Conservation (phyloP, 2,113 vertebrate genomes). For the Promerops cafer region DNA sequence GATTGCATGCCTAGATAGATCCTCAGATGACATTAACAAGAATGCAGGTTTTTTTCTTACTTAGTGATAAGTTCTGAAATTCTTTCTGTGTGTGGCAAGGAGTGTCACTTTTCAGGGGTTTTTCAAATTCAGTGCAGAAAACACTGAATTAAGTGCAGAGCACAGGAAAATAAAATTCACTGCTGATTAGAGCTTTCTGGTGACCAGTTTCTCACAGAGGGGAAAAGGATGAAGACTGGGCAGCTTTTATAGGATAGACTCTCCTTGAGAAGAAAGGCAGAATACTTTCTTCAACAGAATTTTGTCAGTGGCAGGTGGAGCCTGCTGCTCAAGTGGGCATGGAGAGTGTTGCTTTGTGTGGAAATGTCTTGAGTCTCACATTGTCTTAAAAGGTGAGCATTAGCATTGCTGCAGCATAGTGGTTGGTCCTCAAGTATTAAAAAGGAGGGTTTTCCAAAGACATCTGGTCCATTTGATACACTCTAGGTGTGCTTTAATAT, state of each 20-base stretch:
- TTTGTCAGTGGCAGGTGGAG: neutral
- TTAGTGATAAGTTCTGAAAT: neutral
- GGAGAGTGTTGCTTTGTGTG: neutral
- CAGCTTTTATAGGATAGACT: neutral
- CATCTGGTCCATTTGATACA: neutral
- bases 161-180: neutral
- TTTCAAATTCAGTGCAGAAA: neutral
- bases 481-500: neutral
- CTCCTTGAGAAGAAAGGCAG: neutral
- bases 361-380: neutral
- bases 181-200: neutral
- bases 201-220: neutral
- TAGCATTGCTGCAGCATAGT: neutral
- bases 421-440: neutral
- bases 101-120: neutral
- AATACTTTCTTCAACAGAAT: neutral
- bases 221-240: neutral
- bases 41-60: neutral
- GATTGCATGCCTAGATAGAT: neutral
- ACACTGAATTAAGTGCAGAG: neutral
- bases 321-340: neutral
- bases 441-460: neutral
- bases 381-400: neutral
- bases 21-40: neutral
- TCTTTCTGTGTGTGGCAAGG: neutral